Evolutionary conservation across 2,888 invertebrate species (phyloP), one percentile per base, ranked within the genome.

Genomic region (Leptinotarsa rubiginosa): DNA sequence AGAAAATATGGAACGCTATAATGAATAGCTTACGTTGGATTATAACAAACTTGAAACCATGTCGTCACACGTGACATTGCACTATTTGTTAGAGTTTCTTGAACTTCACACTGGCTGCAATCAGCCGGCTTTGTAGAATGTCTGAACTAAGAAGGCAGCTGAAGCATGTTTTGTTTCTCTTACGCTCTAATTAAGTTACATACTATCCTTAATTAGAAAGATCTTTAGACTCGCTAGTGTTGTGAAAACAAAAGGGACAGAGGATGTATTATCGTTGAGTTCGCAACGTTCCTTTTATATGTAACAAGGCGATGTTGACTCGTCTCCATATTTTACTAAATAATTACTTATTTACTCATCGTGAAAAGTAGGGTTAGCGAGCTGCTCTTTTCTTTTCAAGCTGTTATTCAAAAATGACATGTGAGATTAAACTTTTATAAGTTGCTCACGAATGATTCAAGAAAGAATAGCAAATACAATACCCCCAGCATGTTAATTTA

Each of bases 161-260:
- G 68, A 71, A 68, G 68, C 70, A 71, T 71, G 74, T 74, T 74
- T 73, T 74, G 74, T 74, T 74, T 52, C 41, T 66, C 64, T 47
- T 71, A 67, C 31, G 68, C 68, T 74, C 71, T 71, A 74, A 74
- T 74, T 74, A 74, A 71, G 74, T 71, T 74, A 74, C 74, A 74
- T 68, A 71, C 56, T 56, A 71, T 62, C 71, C 68, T 71, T 71
- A 71, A 74, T 74, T 74, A 71, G 56, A 62, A 62, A 31, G 25
- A 41, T 62, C 62, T 65, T 47, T 20, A 20, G 65, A 50, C 22
- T 69, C 20, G 41, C 49, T 20, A 62, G 69, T 59, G 62, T 25
- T 47, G 22, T 50, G 52, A 41, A 16, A 56, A 64, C 47, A 15
- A 70, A 49, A 31, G 64, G 16, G 62, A 65, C 64, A 62, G 52